These are phyloP conservation scores for Empis stercorea DNA, from an alignment of 2,888 invertebrate species.

Conservation along the genomic window DNA sequence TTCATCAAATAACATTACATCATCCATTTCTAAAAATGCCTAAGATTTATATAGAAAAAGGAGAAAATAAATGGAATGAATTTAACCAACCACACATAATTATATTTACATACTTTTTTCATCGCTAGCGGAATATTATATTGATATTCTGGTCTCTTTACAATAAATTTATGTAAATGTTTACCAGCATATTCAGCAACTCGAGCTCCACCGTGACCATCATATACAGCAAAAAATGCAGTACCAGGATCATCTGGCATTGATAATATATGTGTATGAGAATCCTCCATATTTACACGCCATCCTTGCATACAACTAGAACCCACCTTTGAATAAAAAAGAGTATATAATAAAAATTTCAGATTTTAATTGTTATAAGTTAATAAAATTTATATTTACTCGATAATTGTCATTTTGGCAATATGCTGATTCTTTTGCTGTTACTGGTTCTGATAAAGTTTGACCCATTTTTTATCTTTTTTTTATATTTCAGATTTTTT, in stretches of 20 bases:
- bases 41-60: constrained; percentile 30
- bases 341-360: too few relatives aligned
- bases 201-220: constrained; percentile 55
- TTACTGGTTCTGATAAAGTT: constrained; percentile 92
- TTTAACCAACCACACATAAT: neutral
- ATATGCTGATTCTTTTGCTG: constrained; percentile 71
- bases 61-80: neutral
- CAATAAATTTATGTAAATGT: constrained; percentile 85
- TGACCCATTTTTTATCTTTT: constrained; percentile 65
- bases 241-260: constrained; percentile 85
- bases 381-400: constrained; percentile 16
- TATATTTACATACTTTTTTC: constrained; percentile 46
- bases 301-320: constrained; percentile 99
- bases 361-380: too few relatives aligned
- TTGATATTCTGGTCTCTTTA: constrained; percentile 68
- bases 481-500: neutral
- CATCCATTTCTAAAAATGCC: constrained; percentile 85
- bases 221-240: constrained; percentile 94
- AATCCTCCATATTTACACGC: constrained; percentile 98
- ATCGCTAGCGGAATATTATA: constrained; percentile 73
- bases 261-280: constrained; percentile 89
- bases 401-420: constrained; percentile 56
- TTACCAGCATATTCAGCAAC: constrained; percentile 92
- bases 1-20: constrained; percentile 82
- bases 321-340: constrained; percentile 55